phyloP scores from a whole-genome alignment of 2,888 invertebrate genomes.

The Meandrusa payeni region DNA sequence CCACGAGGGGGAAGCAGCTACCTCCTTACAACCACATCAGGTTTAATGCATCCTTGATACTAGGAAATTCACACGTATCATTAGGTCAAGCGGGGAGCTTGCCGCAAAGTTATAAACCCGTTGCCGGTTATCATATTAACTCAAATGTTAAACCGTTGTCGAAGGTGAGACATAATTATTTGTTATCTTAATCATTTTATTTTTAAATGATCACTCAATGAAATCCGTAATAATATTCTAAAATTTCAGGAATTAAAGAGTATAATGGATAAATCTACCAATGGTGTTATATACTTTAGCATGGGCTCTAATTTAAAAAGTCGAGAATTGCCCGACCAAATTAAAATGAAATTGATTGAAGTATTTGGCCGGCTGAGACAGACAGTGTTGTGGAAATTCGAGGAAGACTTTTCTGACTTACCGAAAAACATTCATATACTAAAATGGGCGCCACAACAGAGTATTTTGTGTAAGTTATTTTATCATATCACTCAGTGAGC shows the following conservation, averaged over 20 bases:
- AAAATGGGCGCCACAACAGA: conserved; percentile 41
- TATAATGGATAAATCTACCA: conserved; percentile 51
- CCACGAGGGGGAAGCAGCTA: conserved; percentile 33
- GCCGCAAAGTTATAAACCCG: conserved; percentile 42
- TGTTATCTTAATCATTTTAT: too few species aligned
- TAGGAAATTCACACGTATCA: conserved; percentile 44
- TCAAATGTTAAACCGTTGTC: conserved; percentile 31
- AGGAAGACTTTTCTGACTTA: too few species aligned
- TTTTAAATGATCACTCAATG: too few species aligned
- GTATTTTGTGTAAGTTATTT: conserved; percentile 40
- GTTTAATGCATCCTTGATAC: conserved; percentile 42
- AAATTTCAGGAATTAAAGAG: conserved; percentile 47
- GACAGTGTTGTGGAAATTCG: too few species aligned
- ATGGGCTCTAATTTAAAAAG: conserved; percentile 64
- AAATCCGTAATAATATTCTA: too few species aligned
- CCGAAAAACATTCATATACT: too few species aligned
- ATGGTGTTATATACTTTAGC: conserved; percentile 68
- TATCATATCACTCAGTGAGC: too few species aligned
- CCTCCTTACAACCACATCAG: conserved; percentile 34
- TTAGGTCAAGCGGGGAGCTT: conserved; percentile 35
- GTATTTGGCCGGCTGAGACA: conserved; percentile 40
- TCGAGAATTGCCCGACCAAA: conserved; percentile 42
- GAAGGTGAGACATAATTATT: conserved; percentile 30
- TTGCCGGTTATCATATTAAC: conserved; percentile 47
- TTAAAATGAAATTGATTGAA: conserved; percentile 43